A percentile compares a stretch with the other conserved stretches of the same genome.
These are phyloP conservation scores for Pentamera pediparva DNA, from an alignment of 53 echinoderm and acorn worm species.

Conservation along the genomic window DNA sequence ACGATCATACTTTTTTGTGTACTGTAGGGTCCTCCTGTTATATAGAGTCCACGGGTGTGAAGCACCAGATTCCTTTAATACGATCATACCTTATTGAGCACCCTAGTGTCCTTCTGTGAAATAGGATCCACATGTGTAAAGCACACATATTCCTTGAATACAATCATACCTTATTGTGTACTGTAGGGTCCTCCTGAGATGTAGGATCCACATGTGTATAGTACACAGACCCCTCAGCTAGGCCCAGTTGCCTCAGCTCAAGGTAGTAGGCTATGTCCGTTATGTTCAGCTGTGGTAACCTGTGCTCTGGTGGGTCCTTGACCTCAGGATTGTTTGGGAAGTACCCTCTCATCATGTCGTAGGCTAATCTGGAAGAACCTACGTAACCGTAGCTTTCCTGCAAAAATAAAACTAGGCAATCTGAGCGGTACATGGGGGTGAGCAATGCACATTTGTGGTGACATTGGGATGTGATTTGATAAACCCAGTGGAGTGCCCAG, in stretches of 20 bases:
- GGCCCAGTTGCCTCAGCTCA: slow-evolving; percentile 76
- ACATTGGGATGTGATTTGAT: too few species aligned
- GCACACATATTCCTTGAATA: not conserved
- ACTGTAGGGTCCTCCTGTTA: slow-evolving; percentile 38
- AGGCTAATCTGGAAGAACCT: slow-evolving; percentile 89
- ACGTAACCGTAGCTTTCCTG: slow-evolving; percentile 98
- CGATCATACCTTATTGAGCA: not conserved
- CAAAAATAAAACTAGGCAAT: not conserved
- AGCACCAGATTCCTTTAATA: too few species aligned
- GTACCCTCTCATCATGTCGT: slow-evolving; percentile 69
- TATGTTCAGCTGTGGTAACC: slow-evolving; percentile 59
- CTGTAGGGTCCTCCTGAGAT: slow-evolving; percentile 36
- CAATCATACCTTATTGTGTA: not conserved
- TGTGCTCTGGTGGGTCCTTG: slow-evolving; percentile 32
- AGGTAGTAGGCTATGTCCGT: slow-evolving; percentile 53
- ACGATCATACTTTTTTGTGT: not conserved
- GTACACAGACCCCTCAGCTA: slow-evolving; percentile 18
- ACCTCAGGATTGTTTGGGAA: slow-evolving; percentile 44
- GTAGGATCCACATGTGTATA: slow-evolving; percentile 77
- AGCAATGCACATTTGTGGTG: too few species aligned
- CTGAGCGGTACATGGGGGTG: too few species aligned
- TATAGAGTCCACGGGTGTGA: slow-evolving; percentile 68
- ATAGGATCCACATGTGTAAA: not conserved
- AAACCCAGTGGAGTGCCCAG: too few species aligned
- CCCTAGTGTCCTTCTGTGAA: not conserved